phyloP scores from a whole-genome alignment of 2,888 invertebrate genomes.

The Agriopis marginaria region DNA sequence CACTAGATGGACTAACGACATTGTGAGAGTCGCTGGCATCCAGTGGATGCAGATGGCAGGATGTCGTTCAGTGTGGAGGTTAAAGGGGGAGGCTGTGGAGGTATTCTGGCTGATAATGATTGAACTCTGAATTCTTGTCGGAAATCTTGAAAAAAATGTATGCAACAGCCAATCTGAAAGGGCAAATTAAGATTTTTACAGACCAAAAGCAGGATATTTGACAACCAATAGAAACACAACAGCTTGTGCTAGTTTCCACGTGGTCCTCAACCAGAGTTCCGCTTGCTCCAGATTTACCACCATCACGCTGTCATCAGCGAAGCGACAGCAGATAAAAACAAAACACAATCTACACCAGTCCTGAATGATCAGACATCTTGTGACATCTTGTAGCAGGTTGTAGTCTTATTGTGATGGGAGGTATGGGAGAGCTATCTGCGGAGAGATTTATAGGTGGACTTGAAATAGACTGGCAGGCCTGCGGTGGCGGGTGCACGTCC shows the following conservation, averaged over 20 bases:
- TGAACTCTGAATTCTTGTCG: too few species aligned
- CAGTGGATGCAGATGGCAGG: too few species aligned
- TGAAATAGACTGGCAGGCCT: constrained; percentile 23
- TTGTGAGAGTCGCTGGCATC: too few species aligned
- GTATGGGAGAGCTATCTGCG: constrained; percentile 26
- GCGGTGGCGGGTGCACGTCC: background rate
- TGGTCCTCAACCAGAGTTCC: background rate
- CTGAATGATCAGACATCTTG: constrained; percentile 15
- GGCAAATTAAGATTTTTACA: too few species aligned
- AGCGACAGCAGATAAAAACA: constrained; percentile 8
- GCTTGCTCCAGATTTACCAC: constrained; percentile 2
- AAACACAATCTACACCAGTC: constrained; percentile 6
- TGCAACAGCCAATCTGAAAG: too few species aligned
- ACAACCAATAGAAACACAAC: too few species aligned
- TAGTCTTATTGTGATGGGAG: constrained; percentile 22
- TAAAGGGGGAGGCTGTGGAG: too few species aligned
- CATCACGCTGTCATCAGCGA: constrained; percentile 2
- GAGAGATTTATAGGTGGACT: constrained; percentile 28
- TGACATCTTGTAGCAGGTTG: background rate
- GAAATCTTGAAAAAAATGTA: too few species aligned
- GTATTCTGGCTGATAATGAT: too few species aligned
- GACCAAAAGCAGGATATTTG: too few species aligned
- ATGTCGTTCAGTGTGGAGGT: too few species aligned
- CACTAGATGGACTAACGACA: too few species aligned
- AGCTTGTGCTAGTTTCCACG: background rate